Conservation (phyloP, 2,888 invertebrate species). For the Amphiduros pacificus region DNA sequence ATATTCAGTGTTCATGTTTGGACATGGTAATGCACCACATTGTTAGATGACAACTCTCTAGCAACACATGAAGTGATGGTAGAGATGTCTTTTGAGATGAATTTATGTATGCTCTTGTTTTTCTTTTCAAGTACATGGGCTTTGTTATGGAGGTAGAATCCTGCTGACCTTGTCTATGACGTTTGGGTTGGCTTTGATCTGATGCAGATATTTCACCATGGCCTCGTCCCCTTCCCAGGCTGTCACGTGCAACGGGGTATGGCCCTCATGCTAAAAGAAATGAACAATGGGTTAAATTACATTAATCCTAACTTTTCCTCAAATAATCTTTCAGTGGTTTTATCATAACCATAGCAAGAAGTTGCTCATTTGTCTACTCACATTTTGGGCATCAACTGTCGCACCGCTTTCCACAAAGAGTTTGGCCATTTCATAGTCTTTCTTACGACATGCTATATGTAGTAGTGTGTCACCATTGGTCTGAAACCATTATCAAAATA, state of each 20-base stretch:
- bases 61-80: too few relatives aligned
- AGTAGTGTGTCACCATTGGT: conserved; percentile 87
- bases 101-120: too few relatives aligned
- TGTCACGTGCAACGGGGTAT: conserved; percentile 92
- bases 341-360: not conserved
- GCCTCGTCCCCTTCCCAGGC: conserved; percentile 94
- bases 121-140: too few relatives aligned
- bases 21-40: too few relatives aligned
- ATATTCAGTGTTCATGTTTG: too few relatives aligned
- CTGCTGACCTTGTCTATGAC: conserved; percentile 93
- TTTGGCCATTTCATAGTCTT: conserved; percentile 90
- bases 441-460: conserved; percentile 89
- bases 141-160: too few relatives aligned
- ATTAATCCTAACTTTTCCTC: not conserved
- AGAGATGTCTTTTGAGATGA: too few relatives aligned
- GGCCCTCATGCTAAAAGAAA: conserved; percentile 74
- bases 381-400: conserved; percentile 86
- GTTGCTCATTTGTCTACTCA: conserved; percentile 53
- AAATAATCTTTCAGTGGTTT: not conserved
- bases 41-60: too few relatives aligned
- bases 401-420: conserved; percentile 92
- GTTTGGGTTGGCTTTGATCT: conserved; percentile 90
- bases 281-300: not conserved
- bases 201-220: conserved; percentile 92
- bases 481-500: conserved; percentile 38